Conservation (phyloP, 2,888 invertebrate species). For the Strigamia crassipes region DNA sequence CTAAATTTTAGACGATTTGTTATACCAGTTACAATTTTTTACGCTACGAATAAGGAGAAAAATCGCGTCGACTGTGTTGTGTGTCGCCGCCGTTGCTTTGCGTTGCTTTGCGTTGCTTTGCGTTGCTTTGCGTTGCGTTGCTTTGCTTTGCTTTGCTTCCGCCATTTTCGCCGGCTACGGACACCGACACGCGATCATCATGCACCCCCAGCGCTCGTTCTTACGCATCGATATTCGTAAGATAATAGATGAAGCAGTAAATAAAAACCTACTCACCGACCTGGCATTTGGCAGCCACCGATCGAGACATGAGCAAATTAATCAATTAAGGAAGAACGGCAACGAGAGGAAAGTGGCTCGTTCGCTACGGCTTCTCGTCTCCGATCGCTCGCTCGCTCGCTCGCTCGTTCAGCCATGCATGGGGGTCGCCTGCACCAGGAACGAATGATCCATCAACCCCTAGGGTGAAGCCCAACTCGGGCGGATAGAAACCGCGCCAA, state of each 20-base stretch:
- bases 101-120: too few relatives aligned
- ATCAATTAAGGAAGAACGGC: slow-evolving; percentile 6
- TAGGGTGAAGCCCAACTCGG: not conserved
- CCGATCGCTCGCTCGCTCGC: not conserved
- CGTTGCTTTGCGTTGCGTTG: too few relatives aligned
- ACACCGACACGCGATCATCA: not conserved
- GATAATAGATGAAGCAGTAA: not conserved
- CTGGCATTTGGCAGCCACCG: slow-evolving; percentile 38
- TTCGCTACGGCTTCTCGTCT: not conserved
- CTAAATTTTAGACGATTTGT: too few relatives aligned
- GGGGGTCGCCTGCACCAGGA: not conserved
- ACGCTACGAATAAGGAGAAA: too few relatives aligned
- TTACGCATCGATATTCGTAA: not conserved
- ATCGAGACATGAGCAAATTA: slow-evolving; percentile 27
- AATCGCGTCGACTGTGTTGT: too few relatives aligned
- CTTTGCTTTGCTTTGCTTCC: too few relatives aligned
- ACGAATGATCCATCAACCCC: slow-evolving; percentile 24
- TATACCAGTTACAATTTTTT: too few relatives aligned
- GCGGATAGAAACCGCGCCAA: not conserved
- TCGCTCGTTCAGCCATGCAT: slow-evolving; percentile 30
- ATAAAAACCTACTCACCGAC: slow-evolving; percentile 1
- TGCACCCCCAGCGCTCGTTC: not conserved
- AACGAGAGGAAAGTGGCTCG: not conserved
- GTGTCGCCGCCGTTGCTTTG: not conserved
- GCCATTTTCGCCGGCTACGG: slow-evolving; percentile 1